Conservation (phyloP, 2,888 invertebrate species). For the Andrena flavipes region DNA sequence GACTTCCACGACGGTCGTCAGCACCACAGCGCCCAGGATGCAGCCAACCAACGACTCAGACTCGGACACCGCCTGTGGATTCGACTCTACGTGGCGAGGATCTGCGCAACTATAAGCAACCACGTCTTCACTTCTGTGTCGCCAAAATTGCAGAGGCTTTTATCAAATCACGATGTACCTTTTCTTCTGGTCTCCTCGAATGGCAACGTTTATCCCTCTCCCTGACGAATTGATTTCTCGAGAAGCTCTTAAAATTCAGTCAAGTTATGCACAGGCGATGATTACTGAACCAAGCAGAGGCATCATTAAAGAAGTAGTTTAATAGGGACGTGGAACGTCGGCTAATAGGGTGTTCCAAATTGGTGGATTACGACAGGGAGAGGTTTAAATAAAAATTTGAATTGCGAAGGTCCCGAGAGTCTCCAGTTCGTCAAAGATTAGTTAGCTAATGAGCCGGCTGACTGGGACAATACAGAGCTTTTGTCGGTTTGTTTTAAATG, state of each 20-base stretch:
- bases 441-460: neutral
- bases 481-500: slow-evolving; percentile 5
- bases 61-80: slow-evolving; percentile 95
- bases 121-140: neutral
- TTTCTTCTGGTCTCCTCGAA: slow-evolving; percentile 5
- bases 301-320: neutral
- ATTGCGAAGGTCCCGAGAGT: neutral
- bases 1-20: slow-evolving; percentile 80
- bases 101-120: slow-evolving; percentile 78
- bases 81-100: slow-evolving; percentile 90
- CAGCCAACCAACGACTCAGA: slow-evolving; percentile 89
- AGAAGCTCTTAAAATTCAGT: neutral
- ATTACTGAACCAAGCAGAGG: neutral
- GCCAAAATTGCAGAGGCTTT: slow-evolving; percentile 21
- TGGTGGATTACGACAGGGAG: neutral
- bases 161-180: slow-evolving; percentile 36
- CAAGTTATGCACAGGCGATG: neutral
- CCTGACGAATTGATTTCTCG: neutral
- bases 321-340: neutral
- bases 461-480: neutral
- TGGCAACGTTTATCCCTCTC: neutral
- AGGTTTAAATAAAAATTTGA: neutral
- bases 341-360: neutral
- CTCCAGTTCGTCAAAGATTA: neutral
- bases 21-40: slow-evolving; percentile 81